Evolutionary conservation across 2,888 invertebrate genomes (phyloP).

Genomic region (Stictocephala bisonia): DNA sequence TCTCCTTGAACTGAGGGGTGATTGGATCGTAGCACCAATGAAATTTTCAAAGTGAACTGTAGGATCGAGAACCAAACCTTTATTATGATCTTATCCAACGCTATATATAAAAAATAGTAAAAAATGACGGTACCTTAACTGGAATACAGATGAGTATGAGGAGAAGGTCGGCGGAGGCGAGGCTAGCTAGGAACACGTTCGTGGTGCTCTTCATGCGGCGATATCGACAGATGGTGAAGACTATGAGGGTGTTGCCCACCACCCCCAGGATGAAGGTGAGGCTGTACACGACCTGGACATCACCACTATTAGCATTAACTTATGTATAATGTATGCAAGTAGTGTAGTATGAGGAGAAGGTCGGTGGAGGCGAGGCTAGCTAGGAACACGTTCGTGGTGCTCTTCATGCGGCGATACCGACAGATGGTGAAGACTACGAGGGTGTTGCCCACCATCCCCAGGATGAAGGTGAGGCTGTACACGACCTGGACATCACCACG

Average conservation of each 20-base stretch:
- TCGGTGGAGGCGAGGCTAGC: conserved; percentile 77
- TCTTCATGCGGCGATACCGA: conserved; percentile 70
- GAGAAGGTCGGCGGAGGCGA: conserved; percentile 76
- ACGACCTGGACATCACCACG: conserved; percentile 69
- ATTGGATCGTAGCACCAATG: too few relatives aligned
- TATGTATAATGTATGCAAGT: too few relatives aligned
- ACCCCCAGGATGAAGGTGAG: conserved; percentile 72
- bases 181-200: conserved; percentile 75
- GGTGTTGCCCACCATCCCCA: conserved; percentile 71
- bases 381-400: conserved; percentile 75
- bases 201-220: conserved; percentile 72
- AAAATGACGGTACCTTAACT: conserved; percentile 78
- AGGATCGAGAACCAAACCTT: too few relatives aligned
- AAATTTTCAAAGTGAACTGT: too few relatives aligned
- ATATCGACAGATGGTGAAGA: conserved; percentile 69
- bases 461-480: conserved; percentile 71
- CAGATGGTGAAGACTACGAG: conserved; percentile 71
- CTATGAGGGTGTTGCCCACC: conserved; percentile 70
- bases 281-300: conserved; percentile 70
- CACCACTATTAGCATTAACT: too few relatives aligned
- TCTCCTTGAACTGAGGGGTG: too few relatives aligned
- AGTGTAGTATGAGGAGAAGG: conserved; percentile 74
- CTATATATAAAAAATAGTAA: too few relatives aligned
- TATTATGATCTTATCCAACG: too few relatives aligned
- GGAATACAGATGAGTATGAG: conserved; percentile 78